Base-by-base conservation (phyloP, 2,888 invertebrate genomes). In the Eumacrocentrus americanus region DNA sequence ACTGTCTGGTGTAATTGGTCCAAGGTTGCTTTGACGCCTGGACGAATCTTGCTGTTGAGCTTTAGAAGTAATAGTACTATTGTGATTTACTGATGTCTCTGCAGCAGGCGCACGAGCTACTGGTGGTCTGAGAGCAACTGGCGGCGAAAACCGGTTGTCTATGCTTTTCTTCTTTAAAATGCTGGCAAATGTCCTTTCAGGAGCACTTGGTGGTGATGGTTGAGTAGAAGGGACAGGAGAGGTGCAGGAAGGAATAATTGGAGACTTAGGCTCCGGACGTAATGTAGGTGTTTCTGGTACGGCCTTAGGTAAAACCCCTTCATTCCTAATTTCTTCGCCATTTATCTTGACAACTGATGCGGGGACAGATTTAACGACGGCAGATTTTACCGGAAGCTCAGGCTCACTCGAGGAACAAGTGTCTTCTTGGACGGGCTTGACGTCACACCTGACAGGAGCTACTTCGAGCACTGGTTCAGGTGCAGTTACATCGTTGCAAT, bases 401-500 rank as follows among this genome's bases (percentile, higher is more conserved):
- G 44, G 29, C 12, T 50, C 38, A 20, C 34, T 54, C 1, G 37
- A 20, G 22, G 47, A 3, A 4, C 25, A 11, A 14, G 46, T 12
- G 40, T 56, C 61, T 6, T 54, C 59, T 29, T 60, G 60, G 2
- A 23, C 42, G 1, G 34, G 38, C 22, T 46, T 46, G 2, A 46
- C n/a, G 12, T 46, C 46, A 25, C 25, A 12, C 18, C 1, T 46
- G 5, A 25, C 25, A 12, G 23, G 14, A 46, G 22, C 11, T 22
- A 0, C 23, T 22, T 20, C 22, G 12, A 23, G 6, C 9, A 23
- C 6, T 25, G 22, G 2, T 7, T 3, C 12, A 20, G 2, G 16
- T 6, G 2, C 12, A 4, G 54, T 9, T 14, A 37, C 37, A 29
- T 60, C 60, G 34, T 60, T 55, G 25, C 60, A 58, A 18, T 65